Evolutionary conservation across 1,140 invertebrate species (phyloP).

Genomic region (Polypedilum pembai): DNA sequence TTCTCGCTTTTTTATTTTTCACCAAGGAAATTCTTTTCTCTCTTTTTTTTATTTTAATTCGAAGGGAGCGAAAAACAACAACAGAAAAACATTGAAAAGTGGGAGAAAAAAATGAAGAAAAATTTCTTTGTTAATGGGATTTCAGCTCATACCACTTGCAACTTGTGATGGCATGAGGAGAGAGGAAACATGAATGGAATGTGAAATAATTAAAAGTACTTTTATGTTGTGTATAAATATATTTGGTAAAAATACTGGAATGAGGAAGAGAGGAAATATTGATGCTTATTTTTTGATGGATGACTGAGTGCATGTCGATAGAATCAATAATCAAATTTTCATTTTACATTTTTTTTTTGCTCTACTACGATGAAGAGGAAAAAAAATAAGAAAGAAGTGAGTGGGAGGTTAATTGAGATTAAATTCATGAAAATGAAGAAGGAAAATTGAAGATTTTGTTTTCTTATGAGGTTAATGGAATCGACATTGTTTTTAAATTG

Average conservation of each 20-base stretch:
- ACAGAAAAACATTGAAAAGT: no score
- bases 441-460: no score
- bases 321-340: conserved; percentile 7
- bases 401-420: background rate
- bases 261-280: background rate
- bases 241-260: background rate
- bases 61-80: background rate
- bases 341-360: no score
- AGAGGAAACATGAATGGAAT: background rate
- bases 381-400: background rate
- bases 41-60: background rate
- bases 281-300: background rate
- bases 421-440: no score
- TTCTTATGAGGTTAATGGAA: no score
- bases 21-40: conserved; percentile 12
- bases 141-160: background rate
- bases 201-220: conserved; percentile 14
- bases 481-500: no score
- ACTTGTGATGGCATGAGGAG: background rate
- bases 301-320: conserved; percentile 13
- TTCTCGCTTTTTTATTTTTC: conserved; percentile 18
- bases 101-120: background rate
- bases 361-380: background rate
- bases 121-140: conserved; percentile 6
- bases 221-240: background rate